Percentiles rank a stretch among this genome's conserved stretches.
These are phyloP conservation scores for Odontothrips loti DNA, from an alignment of 2,888 invertebrate species.

Conservation along the genomic window DNA sequence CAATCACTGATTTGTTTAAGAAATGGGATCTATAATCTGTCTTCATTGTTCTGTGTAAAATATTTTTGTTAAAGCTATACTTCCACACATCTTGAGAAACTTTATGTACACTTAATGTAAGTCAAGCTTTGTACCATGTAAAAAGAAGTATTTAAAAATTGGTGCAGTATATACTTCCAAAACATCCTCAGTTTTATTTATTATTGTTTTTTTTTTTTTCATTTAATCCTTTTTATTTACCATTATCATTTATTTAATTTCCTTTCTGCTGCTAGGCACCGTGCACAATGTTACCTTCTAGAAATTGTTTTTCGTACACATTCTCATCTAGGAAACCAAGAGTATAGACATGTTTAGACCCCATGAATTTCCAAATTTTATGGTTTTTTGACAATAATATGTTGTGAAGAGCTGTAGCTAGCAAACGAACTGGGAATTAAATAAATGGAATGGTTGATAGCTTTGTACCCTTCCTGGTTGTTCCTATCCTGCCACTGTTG, in stretches of 20 bases:
- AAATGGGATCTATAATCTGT: slow-evolving; percentile 26
- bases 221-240: slow-evolving; percentile 21
- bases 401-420: slow-evolving; percentile 21
- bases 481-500: no score
- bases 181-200: slow-evolving; percentile 27
- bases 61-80: slow-evolving; percentile 24
- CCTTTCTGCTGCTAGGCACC: slow-evolving; percentile 15
- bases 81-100: slow-evolving; percentile 13
- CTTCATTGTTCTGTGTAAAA: slow-evolving; percentile 18
- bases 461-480: background rate
- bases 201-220: slow-evolving; percentile 18
- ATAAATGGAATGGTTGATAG: slow-evolving; percentile 15
- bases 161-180: slow-evolving; percentile 26
- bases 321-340: background rate
- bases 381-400: slow-evolving; percentile 8
- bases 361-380: background rate
- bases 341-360: background rate
- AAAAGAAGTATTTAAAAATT: slow-evolving; percentile 27
- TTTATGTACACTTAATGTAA: slow-evolving; percentile 27
- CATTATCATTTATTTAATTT: slow-evolving; percentile 27
- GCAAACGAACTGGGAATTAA: slow-evolving; percentile 1
- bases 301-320: background rate
- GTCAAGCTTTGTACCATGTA: slow-evolving; percentile 21
- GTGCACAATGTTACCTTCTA: background rate
- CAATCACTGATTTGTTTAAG: slow-evolving; percentile 9